Evolutionary conservation across 2,113 vertebrate species (phyloP).

Genomic region (Neodon shergylaensis): DNA sequence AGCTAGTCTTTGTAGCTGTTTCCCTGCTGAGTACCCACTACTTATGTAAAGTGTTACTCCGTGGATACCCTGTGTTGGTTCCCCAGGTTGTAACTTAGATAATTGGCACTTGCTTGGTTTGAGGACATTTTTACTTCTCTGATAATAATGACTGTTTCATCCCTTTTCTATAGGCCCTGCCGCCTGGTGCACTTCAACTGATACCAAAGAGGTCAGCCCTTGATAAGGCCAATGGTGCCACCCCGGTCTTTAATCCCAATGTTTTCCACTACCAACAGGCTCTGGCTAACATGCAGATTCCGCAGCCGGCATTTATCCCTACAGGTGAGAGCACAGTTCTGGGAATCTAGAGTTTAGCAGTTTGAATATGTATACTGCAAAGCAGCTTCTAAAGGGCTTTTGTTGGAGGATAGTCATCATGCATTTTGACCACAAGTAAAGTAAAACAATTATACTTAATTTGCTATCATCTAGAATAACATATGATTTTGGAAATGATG

Average conservation of each 20-base stretch:
- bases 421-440: slow-evolving; percentile 41
- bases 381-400: slow-evolving; percentile 12
- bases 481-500: slow-evolving; percentile 38
- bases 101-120: slow-evolving; percentile 71
- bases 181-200: slow-evolving; percentile 89
- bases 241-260: slow-evolving; percentile 94
- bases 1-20: slow-evolving; percentile 19
- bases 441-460: not conserved
- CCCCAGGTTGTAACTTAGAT: slow-evolving; percentile 51
- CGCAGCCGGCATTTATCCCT: slow-evolving; percentile 94
- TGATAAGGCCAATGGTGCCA: slow-evolving; percentile 96
- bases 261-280: slow-evolving; percentile 99
- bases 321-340: slow-evolving; percentile 89
- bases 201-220: slow-evolving; percentile 95
- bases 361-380: not conserved
- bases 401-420: not conserved
- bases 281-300: slow-evolving; percentile 97
- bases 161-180: slow-evolving; percentile 88
- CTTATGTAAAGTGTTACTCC: slow-evolving; percentile 1
- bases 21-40: not conserved
- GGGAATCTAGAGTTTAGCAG: not conserved
- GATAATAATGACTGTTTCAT: slow-evolving; percentile 79
- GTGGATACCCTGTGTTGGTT: slow-evolving; percentile 68
- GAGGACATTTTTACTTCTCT: slow-evolving; percentile 41
- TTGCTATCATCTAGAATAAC: not conserved